A percentile compares a stretch with the other conserved stretches of the same genome.
These are phyloP conservation scores for Drosophila lowei DNA, from an alignment of 1,140 invertebrate species.

Conservation along the genomic window DNA sequence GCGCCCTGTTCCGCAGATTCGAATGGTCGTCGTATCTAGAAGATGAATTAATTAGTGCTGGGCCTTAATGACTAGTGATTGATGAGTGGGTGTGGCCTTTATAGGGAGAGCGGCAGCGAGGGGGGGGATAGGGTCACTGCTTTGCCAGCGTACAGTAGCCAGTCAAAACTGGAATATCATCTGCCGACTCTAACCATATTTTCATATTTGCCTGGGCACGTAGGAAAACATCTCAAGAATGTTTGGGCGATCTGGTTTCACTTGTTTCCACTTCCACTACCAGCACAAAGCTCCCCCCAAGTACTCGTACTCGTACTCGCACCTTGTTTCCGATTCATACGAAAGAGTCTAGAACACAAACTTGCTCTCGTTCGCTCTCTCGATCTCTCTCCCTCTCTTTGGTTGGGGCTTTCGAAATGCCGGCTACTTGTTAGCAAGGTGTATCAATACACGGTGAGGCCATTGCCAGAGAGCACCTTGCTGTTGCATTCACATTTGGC, in stretches of 20 bases:
- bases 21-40: constrained; percentile 18
- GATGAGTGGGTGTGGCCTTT: constrained; percentile 40
- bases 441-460: no score
- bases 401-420: constrained; percentile 19
- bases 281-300: no score
- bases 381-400: background rate
- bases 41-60: constrained; percentile 52
- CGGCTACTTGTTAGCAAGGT: constrained; percentile 26
- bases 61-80: constrained; percentile 50
- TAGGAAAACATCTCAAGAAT: constrained; percentile 75
- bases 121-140: constrained; percentile 22
- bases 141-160: constrained; percentile 36
- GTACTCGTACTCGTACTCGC: constrained; percentile 37
- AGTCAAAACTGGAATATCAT: constrained; percentile 49
- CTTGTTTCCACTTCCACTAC: constrained; percentile 53
- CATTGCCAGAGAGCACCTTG: constrained; percentile 1
- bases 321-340: constrained; percentile 69
- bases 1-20: constrained; percentile 17
- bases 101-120: background rate
- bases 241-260: constrained; percentile 83
- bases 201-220: constrained; percentile 47
- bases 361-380: constrained; percentile 17
- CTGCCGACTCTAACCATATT: constrained; percentile 32
- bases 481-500: background rate
- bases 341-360: constrained; percentile 54